These are phyloP conservation scores for Hirtodrosophila confusa DNA, from an alignment of 2,888 invertebrate species.

Conservation along the genomic window DNA sequence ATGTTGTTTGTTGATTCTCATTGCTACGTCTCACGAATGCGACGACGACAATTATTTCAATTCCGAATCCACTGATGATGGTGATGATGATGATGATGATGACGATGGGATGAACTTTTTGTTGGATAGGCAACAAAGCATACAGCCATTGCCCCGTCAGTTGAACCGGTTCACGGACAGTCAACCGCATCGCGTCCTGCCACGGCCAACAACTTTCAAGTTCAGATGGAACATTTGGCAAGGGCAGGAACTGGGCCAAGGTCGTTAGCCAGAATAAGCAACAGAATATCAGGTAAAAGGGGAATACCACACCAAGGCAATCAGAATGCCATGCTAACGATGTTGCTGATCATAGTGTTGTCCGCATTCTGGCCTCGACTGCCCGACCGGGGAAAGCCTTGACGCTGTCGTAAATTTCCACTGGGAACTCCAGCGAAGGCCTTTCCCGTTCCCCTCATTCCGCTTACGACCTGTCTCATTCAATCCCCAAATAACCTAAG, in stretches of 20 bases:
- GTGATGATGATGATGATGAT: slow-evolving; percentile 19
- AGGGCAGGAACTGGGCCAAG: slow-evolving; percentile 71
- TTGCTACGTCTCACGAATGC: slow-evolving; percentile 17
- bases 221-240: slow-evolving; percentile 67
- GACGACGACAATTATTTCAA: neutral
- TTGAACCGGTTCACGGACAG: slow-evolving; percentile 72
- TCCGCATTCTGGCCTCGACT: slow-evolving; percentile 4
- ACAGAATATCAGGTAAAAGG: slow-evolving; percentile 33
- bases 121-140: slow-evolving; percentile 24
- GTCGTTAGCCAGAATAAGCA: slow-evolving; percentile 51
- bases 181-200: slow-evolving; percentile 30
- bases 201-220: slow-evolving; percentile 72
- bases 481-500: slow-evolving; percentile 6
- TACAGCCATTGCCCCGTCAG: slow-evolving; percentile 47
- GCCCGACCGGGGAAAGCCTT: slow-evolving; percentile 20
- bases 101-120: slow-evolving; percentile 1
- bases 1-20: slow-evolving; percentile 47
- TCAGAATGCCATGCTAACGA: slow-evolving; percentile 11
- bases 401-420: slow-evolving; percentile 16
- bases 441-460: too few relatives aligned
- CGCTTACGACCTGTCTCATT: slow-evolving; percentile 11
- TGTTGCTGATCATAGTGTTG: neutral
- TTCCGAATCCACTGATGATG: slow-evolving; percentile 24
- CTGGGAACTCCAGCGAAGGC: slow-evolving; percentile 12
- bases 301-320: slow-evolving; percentile 37